Conservation (phyloP, 2,797 vertebrate genomes). For the Squalus acanthias region DNA sequence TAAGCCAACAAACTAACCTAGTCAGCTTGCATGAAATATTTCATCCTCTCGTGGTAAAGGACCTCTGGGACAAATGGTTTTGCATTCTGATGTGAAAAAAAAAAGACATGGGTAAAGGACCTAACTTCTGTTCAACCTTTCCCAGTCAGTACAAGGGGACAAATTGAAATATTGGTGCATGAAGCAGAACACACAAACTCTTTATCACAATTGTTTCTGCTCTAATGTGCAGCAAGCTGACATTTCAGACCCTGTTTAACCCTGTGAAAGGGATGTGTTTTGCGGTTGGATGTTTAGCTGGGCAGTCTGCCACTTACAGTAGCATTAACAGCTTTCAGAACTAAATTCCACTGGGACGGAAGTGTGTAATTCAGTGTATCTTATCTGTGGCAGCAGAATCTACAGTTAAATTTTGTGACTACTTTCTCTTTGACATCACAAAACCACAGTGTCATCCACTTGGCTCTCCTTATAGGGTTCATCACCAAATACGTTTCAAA, state of each 20-base stretch:
- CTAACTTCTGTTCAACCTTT: too few species aligned
- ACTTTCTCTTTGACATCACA: not conserved
- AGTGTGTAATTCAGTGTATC: not conserved
- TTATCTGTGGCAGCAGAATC: not conserved
- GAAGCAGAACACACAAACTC: not conserved
- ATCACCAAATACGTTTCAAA: not conserved
- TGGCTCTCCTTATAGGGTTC: not conserved
- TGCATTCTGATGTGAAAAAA: not conserved
- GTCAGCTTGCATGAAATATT: not conserved
- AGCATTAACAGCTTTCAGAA: constrained; percentile 27
- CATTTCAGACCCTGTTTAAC: not conserved
- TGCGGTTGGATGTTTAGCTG: constrained; percentile 10
- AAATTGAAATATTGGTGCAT: not conserved
- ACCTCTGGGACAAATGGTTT: not conserved
- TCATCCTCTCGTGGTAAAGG: not conserved
- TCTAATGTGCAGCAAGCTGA: not conserved
- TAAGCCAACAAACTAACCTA: not conserved
- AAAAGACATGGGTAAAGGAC: not conserved
- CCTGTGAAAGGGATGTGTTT: not conserved
- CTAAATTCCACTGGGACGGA: not conserved
- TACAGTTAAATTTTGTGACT: not conserved
- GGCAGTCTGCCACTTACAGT: not conserved
- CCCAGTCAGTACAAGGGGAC: not conserved
- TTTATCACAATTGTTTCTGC: not conserved
- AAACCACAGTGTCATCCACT: not conserved